Base-by-base conservation (phyloP, 1,140 invertebrate species). In the Maniola jurtina region DNA sequence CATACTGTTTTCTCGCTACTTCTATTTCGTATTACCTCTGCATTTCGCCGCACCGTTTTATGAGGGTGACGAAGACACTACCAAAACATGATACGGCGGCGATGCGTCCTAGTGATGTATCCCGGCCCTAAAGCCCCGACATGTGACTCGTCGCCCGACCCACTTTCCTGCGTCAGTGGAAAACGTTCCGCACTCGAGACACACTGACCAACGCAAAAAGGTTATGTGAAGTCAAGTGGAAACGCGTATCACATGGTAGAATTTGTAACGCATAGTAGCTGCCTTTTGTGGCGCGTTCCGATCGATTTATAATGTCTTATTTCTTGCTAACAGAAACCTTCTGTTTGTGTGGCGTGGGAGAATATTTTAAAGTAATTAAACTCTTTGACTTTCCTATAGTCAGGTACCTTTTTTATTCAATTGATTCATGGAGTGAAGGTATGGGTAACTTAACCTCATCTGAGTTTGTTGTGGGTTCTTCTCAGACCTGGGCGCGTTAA, bases 151-250 rank as follows among this genome's bases (percentile, higher is more conserved):
- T 66, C 33, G 76, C 75, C 75, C 81, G 80, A 84, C 86, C 84
- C 73, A 85, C 86, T 88, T 88, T 86, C 84, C 72, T 77, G 66
- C 68, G 64, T 42, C 64, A 63, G 73, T 74, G 71, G 68, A 73
- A 68, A 75, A 72, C 67, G 45, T 6, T 35, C 34, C 34, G 60
- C 47, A 15, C 45, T 38, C n/a, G 70, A 64, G 71, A 69, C 66
- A 68, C 61, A 64, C 70, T 71, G 70, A 68, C 70, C 70, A 71
- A 1, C 50, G 63, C 70, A 68, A 64, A 68, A 61, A 71, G 64
- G 69, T 61, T 71, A 61, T 55, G 16, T 25, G 58, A 68, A 71
- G 65, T 68, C 66, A 69, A 64, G 57, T 69, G 67, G 67, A 64
- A 69, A 64, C 67, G 48, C 52, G 58, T 63, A 64, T 63, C 66